phyloP scores from a whole-genome alignment of 2,888 invertebrate species.

The Limnephilus lunatus region DNA sequence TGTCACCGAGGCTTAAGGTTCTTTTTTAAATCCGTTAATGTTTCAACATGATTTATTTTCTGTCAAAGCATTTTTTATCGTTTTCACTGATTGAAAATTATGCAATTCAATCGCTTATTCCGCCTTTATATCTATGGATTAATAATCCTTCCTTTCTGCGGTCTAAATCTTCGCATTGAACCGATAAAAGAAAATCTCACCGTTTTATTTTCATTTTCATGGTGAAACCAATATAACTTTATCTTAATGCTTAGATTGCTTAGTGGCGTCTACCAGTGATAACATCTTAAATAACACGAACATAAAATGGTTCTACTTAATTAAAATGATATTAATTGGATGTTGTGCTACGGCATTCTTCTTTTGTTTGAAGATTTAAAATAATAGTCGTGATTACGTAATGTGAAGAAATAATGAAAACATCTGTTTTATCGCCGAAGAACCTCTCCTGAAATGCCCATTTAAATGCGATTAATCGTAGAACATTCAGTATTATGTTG shows the following conservation, averaged over 20 bases:
- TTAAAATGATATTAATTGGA: not conserved
- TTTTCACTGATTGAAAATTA: not conserved
- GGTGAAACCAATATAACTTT: constrained; percentile 29
- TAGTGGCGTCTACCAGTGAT: constrained; percentile 34
- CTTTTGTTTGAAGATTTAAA: not conserved
- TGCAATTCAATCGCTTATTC: not conserved
- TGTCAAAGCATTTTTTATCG: not conserved
- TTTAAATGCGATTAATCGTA: not conserved
- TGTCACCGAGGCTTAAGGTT: not conserved
- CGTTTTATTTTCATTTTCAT: constrained; percentile 6
- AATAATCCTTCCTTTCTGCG: not conserved
- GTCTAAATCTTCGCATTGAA: not conserved
- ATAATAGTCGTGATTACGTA: not conserved
- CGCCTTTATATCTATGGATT: not conserved
- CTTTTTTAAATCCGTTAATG: not conserved
- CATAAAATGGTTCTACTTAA: constrained; percentile 28
- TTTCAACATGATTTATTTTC: not conserved
- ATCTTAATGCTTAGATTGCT: constrained; percentile 19
- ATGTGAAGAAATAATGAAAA: constrained; percentile 21
- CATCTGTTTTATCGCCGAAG: not conserved
- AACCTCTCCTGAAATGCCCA: not conserved
- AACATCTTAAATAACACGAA: constrained; percentile 44
- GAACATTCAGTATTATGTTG: constrained; percentile 7
- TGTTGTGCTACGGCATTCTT: not conserved
- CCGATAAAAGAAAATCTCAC: not conserved